Base-by-base conservation (phyloP, 2,113 vertebrate species). In the Limanda limanda region DNA sequence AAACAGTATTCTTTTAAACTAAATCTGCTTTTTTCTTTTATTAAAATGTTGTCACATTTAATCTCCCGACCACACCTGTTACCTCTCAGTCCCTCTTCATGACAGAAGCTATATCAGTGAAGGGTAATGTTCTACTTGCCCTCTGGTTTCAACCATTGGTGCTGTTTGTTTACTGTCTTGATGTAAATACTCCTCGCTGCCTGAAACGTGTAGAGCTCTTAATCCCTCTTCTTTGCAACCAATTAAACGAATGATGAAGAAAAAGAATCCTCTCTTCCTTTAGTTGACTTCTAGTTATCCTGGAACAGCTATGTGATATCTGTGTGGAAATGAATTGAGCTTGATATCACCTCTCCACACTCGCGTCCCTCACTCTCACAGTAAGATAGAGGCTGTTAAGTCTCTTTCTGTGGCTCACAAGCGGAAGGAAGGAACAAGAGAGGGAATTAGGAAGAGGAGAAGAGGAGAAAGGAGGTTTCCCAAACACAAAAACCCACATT, bases 241-340 rank as follows among this genome's bases (percentile, higher is more conserved):
- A 91, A 93, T 86, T 92, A 94, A 94, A 93, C 31, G 58, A 89
- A 85, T 37, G 60, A 77, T 84, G 74, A 83, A 79, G 68, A 67
- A 71, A 61, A 84, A 79, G 68, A 78, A 79, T 69, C 71, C 51
- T 84, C 47, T 64, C 86, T 63, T 81, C 48, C 45, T 84, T 81
- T 82, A 1, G 9, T 27, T 51, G 51, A 70, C 72, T 90, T 37
- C 31, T 31, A 7, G 31, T 31, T 31, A 31, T 7, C 6, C 31
- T 31, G 5, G 31, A 31, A 31, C 31, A 31, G 31, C 31, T 31
- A 1, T 31, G 31, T 7, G 31, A 31, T 31, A 31, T 31, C 5
- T 31, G 31, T 31, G 31, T 31, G 31, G 31, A 31, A 31, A 31
- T 31, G 31, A 31, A 31, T 31, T 31, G 31, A 31, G 31, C 31